Conservation (phyloP, 2,797 vertebrate species). For the Moxostoma hubbsi region DNA sequence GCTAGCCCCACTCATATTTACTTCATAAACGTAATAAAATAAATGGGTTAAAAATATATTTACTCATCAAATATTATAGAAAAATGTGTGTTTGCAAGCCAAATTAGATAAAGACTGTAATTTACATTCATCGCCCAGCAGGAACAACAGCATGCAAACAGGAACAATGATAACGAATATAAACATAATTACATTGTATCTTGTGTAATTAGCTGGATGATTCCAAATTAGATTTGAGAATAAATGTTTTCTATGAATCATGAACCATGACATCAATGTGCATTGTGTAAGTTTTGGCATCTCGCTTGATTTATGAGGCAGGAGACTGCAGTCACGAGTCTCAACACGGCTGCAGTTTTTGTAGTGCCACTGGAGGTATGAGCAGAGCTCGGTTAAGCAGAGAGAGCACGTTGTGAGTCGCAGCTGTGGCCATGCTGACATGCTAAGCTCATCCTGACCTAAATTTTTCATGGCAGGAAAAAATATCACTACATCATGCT, state of each 20-base stretch:
- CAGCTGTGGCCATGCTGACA: slow-evolving; percentile 50
- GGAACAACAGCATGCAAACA: slow-evolving; percentile 6
- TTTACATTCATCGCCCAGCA: neutral
- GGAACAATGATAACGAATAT: neutral
- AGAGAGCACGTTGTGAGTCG: slow-evolving; percentile 33
- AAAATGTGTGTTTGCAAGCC: neutral
- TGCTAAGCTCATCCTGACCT: slow-evolving; percentile 51
- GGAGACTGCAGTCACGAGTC: slow-evolving; percentile 29
- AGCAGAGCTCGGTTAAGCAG: neutral
- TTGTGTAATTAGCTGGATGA: slow-evolving; percentile 1
- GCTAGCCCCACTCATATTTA: no score
- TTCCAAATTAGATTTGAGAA: neutral
- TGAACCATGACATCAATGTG: no score
- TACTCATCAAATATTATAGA: neutral
- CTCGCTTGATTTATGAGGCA: neutral
- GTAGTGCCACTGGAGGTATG: neutral
- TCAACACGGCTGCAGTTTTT: neutral
- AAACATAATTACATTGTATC: slow-evolving; percentile 12
- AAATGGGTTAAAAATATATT: neutral
- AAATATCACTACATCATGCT: slow-evolving; percentile 36
- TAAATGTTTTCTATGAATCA: neutral
- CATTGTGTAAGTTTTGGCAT: neutral
- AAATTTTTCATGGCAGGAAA: slow-evolving; percentile 52
- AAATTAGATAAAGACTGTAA: slow-evolving; percentile 7
- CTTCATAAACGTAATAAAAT: neutral